Evolutionary conservation across 1,140 invertebrate species (phyloP).

Genomic region (Temnothorax longispinosus): DNA sequence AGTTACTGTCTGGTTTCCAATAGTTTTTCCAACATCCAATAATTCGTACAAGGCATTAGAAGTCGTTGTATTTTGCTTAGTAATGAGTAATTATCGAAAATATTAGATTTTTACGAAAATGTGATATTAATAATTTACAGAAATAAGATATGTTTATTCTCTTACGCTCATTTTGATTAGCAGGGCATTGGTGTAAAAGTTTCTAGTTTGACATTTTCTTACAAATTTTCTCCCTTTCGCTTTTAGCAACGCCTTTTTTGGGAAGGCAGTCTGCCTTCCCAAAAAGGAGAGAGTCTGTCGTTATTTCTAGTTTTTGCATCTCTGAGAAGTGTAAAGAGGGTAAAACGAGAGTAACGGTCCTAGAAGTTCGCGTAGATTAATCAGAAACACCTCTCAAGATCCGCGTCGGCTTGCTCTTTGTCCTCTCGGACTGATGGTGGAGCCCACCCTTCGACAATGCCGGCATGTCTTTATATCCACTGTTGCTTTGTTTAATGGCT

Average conservation of each 20-base stretch:
- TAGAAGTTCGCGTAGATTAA: slow-evolving; percentile 76
- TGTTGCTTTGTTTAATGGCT: slow-evolving; percentile 83
- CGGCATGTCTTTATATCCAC: slow-evolving; percentile 76
- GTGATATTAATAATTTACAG: background rate
- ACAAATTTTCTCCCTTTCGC: background rate
- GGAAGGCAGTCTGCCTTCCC: background rate
- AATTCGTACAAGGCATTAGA: background rate
- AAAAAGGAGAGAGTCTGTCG: background rate
- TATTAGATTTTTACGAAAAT: background rate
- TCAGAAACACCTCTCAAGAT: slow-evolving; percentile 78
- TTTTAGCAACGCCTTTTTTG: background rate
- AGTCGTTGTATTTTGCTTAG: background rate
- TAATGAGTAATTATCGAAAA: background rate
- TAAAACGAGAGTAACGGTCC: slow-evolving; percentile 26
- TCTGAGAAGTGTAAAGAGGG: slow-evolving; percentile 61
- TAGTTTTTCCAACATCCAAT: slow-evolving; percentile 19
- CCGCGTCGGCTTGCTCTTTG: slow-evolving; percentile 40
- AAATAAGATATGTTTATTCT: background rate
- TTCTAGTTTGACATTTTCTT: background rate
- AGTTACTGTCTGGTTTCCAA: background rate
- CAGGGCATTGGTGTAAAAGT: background rate
- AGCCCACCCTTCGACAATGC: slow-evolving; percentile 73
- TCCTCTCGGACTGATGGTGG: slow-evolving; percentile 61
- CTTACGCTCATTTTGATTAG: background rate
- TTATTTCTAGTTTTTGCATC: slow-evolving; percentile 65